Evolutionary conservation across 2,888 invertebrate species (phyloP).

Genomic region (Metopia argyrocephala): DNA sequence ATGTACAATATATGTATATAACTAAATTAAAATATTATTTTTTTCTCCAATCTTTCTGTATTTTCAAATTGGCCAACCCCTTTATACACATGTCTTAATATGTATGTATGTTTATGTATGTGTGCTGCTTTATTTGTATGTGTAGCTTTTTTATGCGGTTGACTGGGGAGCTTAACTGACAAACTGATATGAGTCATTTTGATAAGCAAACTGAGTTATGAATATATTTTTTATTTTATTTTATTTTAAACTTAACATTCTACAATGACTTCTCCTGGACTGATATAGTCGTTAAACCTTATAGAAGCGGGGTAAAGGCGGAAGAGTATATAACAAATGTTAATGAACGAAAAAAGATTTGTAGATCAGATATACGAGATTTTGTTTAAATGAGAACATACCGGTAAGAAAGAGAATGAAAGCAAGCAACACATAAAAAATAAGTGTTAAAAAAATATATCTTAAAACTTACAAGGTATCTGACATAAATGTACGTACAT

Average conservation of each 20-base stretch:
- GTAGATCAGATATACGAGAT: conserved; percentile 14
- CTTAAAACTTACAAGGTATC: conserved; percentile 34
- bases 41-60: background rate
- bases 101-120: background rate
- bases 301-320: background rate
- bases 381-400: background rate
- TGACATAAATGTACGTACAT: conserved; percentile 23
- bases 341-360: conserved; percentile 16
- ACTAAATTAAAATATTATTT: too few relatives aligned
- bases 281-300: background rate
- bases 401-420: background rate
- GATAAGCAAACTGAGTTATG: conserved; percentile 43
- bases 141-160: background rate
- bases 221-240: background rate
- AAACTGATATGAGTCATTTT: conserved; percentile 43
- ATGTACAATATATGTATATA: too few relatives aligned
- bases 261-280: conserved; percentile 7
- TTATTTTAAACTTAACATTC: conserved; percentile 13
- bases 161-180: conserved; percentile 30
- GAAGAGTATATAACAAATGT: background rate
- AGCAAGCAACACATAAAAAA: background rate
- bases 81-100: background rate
- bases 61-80: conserved; percentile 20
- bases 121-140: background rate
- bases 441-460: background rate